Conservation (phyloP, 2,113 vertebrate species). For the Eurystomus gularis region DNA sequence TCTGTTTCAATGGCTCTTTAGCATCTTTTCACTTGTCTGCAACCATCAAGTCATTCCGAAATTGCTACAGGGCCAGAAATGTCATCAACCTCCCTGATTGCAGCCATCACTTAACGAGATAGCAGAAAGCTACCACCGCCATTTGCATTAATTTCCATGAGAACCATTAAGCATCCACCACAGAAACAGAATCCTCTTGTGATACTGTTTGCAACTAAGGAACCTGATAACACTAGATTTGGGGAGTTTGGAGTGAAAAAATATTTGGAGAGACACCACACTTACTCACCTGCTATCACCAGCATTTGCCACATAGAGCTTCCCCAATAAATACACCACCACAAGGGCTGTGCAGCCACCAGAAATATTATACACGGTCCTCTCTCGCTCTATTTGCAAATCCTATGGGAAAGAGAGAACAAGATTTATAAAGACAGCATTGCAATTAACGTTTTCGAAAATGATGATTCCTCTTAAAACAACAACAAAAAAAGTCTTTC, state of each 20-base stretch:
- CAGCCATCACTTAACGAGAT: background rate
- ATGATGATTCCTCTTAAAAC: background rate
- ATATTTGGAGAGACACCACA: background rate
- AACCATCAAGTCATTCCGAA: background rate
- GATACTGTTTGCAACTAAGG: background rate
- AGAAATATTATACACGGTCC: conserved; percentile 83
- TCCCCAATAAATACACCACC: conserved; percentile 89
- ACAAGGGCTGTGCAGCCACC: conserved; percentile 93
- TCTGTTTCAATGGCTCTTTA: background rate
- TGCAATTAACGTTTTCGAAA: background rate
- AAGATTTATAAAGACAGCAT: background rate
- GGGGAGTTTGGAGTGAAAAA: background rate
- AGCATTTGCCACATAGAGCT: conserved; percentile 93
- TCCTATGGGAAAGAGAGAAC: conserved; percentile 76
- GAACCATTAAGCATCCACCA: background rate
- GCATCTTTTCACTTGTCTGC: background rate
- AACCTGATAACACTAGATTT: background rate
- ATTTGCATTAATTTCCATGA: background rate
- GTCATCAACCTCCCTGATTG: background rate
- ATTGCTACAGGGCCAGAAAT: background rate
- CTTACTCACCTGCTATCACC: conserved; percentile 92
- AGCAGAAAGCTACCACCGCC: background rate
- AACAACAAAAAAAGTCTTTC: background rate
- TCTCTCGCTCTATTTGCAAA: conserved; percentile 90
- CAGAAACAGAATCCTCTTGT: background rate